Conservation (phyloP, 2,113 vertebrate genomes). For the Cyanoderma ruficeps region DNA sequence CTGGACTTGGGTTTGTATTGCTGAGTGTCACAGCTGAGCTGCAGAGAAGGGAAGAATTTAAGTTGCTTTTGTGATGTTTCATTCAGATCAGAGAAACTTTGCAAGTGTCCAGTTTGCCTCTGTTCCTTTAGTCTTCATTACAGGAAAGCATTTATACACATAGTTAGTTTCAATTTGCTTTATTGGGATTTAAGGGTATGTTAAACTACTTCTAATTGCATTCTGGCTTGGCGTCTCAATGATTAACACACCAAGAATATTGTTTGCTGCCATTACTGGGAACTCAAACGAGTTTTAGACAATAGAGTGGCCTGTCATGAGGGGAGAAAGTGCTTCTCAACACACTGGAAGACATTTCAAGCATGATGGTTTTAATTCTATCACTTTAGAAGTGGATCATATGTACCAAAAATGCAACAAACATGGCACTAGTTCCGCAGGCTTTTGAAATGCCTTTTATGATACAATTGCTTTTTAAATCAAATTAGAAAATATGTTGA, state of each 20-base stretch:
- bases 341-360: neutral
- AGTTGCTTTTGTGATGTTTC: neutral
- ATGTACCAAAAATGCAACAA: neutral
- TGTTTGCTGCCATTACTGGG: neutral
- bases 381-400: neutral
- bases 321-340: neutral
- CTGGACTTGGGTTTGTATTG: neutral
- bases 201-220: neutral
- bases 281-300: neutral
- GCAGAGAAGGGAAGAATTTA: neutral
- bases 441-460: neutral
- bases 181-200: neutral
- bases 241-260: neutral
- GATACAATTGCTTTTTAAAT: neutral
- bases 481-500: neutral
- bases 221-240: neutral
- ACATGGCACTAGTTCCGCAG: neutral
- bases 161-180: neutral
- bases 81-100: neutral
- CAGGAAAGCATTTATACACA: neutral
- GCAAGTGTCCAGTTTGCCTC: neutral
- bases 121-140: neutral
- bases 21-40: accelerated
- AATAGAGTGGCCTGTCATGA: neutral
- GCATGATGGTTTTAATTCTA: neutral